Evolutionary conservation across 53 echinoderm and acorn worm genomes (phyloP).

Genomic region (Antedon mediterranea): DNA sequence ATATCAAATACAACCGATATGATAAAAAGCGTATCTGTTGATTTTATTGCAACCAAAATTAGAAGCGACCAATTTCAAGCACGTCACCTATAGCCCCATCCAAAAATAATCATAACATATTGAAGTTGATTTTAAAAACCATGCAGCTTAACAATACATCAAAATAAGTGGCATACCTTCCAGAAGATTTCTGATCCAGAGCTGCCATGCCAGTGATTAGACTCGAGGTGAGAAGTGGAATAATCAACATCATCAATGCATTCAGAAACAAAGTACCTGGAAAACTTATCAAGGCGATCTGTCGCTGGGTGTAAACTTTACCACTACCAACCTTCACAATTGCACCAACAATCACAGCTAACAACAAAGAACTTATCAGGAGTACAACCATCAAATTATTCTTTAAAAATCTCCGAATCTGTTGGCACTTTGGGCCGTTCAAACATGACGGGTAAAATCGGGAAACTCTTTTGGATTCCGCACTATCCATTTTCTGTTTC

Average conservation of each 20-base stretch:
- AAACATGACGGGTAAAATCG: not conserved
- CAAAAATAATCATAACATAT: no score
- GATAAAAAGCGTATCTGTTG: no score
- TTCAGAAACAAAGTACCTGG: slow-evolving; percentile 80
- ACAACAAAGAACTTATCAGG: slow-evolving; percentile 39
- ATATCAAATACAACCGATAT: no score
- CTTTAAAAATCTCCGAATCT: not conserved
- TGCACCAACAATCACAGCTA: slow-evolving; percentile 51
- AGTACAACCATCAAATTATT: slow-evolving; percentile 56
- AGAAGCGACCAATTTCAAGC: no score
- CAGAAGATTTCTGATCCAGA: slow-evolving; percentile 60
- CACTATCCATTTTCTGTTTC: not conserved
- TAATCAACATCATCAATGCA: slow-evolving; percentile 73
- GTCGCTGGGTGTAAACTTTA: slow-evolving; percentile 27
- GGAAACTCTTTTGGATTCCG: not conserved
- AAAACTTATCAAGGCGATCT: slow-evolving; percentile 63
- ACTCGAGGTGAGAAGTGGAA: slow-evolving; percentile 63
- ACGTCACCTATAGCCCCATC: no score
- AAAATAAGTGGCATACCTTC: slow-evolving; percentile 41
- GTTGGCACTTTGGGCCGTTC: not conserved
- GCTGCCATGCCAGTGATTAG: slow-evolving; percentile 65
- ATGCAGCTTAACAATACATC: no score
- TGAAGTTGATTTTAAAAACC: no score
- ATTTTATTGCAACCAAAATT: no score
- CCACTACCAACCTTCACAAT: slow-evolving; percentile 42